A percentile compares a stretch with the other conserved stretches of the same genome.
Evolutionary conservation across 2,113 vertebrate genomes (phyloP).

Genomic region (Scytalopus superciliaris): DNA sequence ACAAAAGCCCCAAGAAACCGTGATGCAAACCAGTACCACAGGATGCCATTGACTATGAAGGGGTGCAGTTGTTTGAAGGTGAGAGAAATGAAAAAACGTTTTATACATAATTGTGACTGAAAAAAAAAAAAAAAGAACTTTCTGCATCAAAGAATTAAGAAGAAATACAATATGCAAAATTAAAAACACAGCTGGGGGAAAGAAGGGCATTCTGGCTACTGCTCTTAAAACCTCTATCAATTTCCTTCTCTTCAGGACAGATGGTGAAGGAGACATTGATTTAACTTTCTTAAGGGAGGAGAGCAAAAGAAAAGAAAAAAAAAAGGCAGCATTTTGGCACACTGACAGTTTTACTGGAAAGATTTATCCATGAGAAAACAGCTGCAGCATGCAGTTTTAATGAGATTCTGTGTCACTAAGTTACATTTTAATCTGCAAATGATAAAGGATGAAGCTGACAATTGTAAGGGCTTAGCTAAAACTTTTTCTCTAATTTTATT

Average conservation of each 20-base stretch:
- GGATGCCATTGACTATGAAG: neutral
- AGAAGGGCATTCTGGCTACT: neutral
- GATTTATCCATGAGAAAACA: neutral
- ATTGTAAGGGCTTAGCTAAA: neutral
- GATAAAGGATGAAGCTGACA: neutral
- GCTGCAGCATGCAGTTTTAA: neutral
- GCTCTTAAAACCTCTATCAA: neutral
- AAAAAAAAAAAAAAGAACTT: neutral
- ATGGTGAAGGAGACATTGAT: neutral
- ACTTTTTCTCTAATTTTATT: neutral
- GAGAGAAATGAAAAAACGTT: neutral
- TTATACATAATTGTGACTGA: neutral
- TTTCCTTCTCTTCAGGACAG: neutral
- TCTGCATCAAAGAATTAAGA: neutral
- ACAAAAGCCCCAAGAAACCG: neutral
- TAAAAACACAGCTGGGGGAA: neutral
- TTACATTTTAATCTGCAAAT: neutral
- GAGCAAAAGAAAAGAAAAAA: neutral
- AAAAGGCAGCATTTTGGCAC: neutral
- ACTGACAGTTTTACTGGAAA: neutral
- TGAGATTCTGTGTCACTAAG: neutral
- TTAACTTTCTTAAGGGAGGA: neutral
- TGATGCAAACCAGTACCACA: neutral
- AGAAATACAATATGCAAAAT: neutral
- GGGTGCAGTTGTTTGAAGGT: neutral